Base-by-base conservation (phyloP, 53 echinoderm and acorn worm genomes). In the Hippasteria phrygiana region DNA sequence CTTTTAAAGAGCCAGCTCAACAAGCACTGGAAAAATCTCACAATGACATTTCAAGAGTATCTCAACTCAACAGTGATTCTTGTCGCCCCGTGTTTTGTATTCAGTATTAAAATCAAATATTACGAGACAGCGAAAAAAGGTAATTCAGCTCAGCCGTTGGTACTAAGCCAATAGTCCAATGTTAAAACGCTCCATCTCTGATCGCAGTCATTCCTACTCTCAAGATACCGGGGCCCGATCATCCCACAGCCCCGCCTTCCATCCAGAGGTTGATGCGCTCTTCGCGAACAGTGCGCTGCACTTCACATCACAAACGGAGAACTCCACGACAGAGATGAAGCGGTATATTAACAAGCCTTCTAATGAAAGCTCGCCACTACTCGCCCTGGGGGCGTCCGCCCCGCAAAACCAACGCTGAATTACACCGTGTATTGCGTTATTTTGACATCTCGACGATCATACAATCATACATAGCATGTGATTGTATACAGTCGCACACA, bases 401-500 rank as follows among this genome's bases (percentile, higher is more conserved):
- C 41, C 4, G 16, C 73, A 42, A 41, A 73, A 73, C 59, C 59
- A 59, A 73, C 12, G 41, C 43, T 73, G 73, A 40, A 26, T 73
- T 41, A 73, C 43, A 42, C 73, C 73, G 43, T 40, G 63, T 40
- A 80, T 59, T 80, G 27, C 80, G 62, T 62, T 41, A 62, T 42
- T 62, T 62, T 59, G 64, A 82, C 41, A 65, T 45, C 66, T 62
- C 20, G 28, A 22, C 24, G 6, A 73, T 64, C 63, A 46, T 31
- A 34, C 43, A 82, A 65, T 43, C 31, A 24, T 80, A 64, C 43
- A 39, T 55, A 8, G 64, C 64, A 31, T 71, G 43, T 24, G 42
- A 42, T 73, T 43, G 63, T 80, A 66, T 45, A 82, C 82, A 65
- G 82, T 82, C 82, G 43, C 62, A 65, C n/a, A n/a, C 66, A 46